Percentiles rank a stretch among this genome's conserved stretches.
These are phyloP conservation scores for Bergia sp. DNA, from an alignment of 92 coral and sea anemone genomes.

Conservation along the genomic window DNA sequence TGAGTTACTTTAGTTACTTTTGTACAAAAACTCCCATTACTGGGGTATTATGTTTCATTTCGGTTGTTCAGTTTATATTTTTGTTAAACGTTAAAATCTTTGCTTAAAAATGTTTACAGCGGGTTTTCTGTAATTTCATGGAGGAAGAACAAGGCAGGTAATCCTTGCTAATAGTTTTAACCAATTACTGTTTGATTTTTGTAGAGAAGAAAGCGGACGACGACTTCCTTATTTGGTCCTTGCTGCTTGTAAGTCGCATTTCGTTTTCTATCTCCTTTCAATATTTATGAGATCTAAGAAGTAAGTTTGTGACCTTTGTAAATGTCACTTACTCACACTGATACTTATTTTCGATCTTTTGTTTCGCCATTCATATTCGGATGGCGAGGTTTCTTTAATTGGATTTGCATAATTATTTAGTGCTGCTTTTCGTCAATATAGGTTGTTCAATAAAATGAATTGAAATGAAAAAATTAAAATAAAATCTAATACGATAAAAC, in stretches of 20 bases:
- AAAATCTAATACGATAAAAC: too few relatives aligned
- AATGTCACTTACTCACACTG: not conserved
- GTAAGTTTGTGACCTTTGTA: not conserved
- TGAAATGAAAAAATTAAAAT: too few relatives aligned
- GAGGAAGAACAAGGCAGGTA: not conserved
- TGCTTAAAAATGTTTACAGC: not conserved
- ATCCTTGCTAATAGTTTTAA: not conserved
- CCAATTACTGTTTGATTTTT: slow-evolving; percentile 8
- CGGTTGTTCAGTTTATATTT: too few relatives aligned
- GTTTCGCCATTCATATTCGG: too few relatives aligned
- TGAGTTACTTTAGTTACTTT: not conserved
- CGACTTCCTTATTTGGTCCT: slow-evolving; percentile 85
- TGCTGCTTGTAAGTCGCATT: slow-evolving; percentile 69
- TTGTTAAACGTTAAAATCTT: too few relatives aligned
- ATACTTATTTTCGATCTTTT: too few relatives aligned
- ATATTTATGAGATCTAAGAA: not conserved
- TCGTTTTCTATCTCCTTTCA: not conserved
- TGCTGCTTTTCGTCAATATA: too few relatives aligned
- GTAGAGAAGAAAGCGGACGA: slow-evolving; percentile 92
- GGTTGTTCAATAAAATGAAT: too few relatives aligned
- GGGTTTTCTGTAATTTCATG: not conserved
- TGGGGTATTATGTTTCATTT: not conserved
- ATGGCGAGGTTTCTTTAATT: too few relatives aligned
- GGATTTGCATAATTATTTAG: too few relatives aligned
- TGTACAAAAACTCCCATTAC: not conserved